Percentiles rank a stretch among this genome's conserved stretches.
Evolutionary conservation across 1,140 invertebrate genomes (phyloP).

Genomic region (Pinna nobilis): DNA sequence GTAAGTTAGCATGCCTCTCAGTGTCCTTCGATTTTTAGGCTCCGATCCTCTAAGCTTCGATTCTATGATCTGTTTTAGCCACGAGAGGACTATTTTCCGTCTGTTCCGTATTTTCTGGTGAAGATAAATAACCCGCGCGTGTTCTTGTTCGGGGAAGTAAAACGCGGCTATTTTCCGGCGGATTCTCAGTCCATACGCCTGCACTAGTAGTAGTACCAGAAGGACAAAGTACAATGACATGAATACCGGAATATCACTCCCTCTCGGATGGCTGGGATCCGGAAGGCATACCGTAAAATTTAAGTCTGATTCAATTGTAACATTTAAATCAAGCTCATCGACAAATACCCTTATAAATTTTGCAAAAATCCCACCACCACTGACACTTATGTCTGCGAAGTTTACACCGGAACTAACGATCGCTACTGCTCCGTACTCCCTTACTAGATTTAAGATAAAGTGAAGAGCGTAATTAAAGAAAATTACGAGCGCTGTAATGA

Average conservation of each 20-base stretch:
- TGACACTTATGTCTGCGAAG: conserved; percentile 11
- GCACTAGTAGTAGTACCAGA: conserved; percentile 17
- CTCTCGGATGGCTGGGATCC: background rate
- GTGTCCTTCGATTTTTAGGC: background rate
- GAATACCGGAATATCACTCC: background rate
- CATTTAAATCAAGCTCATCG: background rate
- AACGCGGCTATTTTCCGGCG: too few relatives aligned
- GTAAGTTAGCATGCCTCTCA: background rate
- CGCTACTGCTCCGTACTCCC: conserved; percentile 26
- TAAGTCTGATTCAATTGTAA: conserved; percentile 7
- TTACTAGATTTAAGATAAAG: conserved; percentile 35
- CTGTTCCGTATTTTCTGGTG: conserved; percentile 1
- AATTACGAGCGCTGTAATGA: conserved; percentile 30
- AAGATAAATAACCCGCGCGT: conserved; percentile 22
- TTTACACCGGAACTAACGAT: conserved; percentile 24
- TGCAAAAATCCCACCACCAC: conserved; percentile 34
- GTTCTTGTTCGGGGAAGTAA: too few relatives aligned
- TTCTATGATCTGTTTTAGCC: too few relatives aligned
- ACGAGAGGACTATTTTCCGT: too few relatives aligned
- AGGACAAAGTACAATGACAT: background rate
- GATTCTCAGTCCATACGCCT: conserved; percentile 26
- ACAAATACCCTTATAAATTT: conserved; percentile 21
- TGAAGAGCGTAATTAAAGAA: conserved; percentile 41
- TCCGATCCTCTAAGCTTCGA: too few relatives aligned
- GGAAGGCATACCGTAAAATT: conserved; percentile 18